phyloP scores from a whole-genome alignment of 2,797 vertebrate genomes.

The Pangasius krempfi region DNA sequence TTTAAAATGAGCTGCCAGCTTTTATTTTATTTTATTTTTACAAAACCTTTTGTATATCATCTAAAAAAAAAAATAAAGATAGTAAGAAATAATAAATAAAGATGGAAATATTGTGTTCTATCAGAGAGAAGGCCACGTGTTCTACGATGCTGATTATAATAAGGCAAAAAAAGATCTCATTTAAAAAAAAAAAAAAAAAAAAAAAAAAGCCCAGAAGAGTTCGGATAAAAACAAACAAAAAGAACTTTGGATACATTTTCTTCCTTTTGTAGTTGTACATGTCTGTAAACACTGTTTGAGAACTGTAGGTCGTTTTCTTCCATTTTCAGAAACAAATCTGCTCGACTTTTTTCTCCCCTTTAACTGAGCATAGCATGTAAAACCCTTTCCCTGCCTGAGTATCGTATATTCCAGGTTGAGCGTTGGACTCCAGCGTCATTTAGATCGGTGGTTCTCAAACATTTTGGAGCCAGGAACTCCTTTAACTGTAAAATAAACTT shows the following conservation, averaged over 20 bases:
- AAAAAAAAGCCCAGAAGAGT: not conserved
- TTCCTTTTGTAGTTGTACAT: not conserved
- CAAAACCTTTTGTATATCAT: slow-evolving; percentile 41
- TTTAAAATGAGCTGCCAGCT: slow-evolving; percentile 19
- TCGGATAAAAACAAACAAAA: not conserved
- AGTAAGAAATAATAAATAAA: slow-evolving; percentile 57
- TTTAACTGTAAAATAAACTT: not conserved
- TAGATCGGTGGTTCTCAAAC: not conserved
- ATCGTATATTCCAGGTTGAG: not conserved
- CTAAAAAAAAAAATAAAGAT: slow-evolving; percentile 40
- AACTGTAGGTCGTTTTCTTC: not conserved
- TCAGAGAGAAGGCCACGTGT: slow-evolving; percentile 29
- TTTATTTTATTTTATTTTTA: slow-evolving; percentile 12
- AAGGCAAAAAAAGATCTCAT: slow-evolving; percentile 4
- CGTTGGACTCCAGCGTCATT: not conserved
- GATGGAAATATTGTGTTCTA: slow-evolving; percentile 39
- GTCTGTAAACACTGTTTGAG: slow-evolving; percentile 23
- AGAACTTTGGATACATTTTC: not conserved
- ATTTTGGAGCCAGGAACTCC: not conserved
- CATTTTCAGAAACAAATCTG: not conserved
- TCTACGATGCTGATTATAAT: slow-evolving; percentile 10
- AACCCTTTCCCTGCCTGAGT: not conserved
- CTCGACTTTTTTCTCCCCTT: not conserved
- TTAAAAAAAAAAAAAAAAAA: not conserved
- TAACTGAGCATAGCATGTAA: too few relatives aligned